Evolutionary conservation across 2,888 invertebrate species (phyloP).

Genomic region (Drosophila hamatofila): DNA sequence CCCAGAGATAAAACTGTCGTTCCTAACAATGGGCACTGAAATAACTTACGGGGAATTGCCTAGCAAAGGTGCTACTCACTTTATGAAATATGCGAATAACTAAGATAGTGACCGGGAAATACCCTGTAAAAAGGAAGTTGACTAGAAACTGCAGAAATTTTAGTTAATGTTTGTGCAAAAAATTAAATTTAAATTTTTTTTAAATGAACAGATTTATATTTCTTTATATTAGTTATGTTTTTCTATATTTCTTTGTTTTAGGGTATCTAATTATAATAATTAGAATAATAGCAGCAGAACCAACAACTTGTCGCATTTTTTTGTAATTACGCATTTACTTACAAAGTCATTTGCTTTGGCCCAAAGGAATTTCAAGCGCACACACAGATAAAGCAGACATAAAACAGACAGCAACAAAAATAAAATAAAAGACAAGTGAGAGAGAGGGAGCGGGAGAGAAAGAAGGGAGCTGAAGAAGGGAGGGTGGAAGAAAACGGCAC

Average conservation of each 20-base stretch:
- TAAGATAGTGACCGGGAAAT: not conserved
- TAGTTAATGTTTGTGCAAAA: not conserved
- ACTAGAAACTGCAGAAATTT: not conserved
- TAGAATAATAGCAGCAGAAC: constrained; percentile 45
- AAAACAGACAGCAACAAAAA: constrained; percentile 44
- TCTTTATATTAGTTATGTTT: not conserved
- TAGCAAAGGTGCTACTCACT: constrained; percentile 7
- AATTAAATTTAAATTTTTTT: not conserved
- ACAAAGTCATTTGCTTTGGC: constrained; percentile 59
- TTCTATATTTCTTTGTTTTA: not conserved
- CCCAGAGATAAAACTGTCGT: constrained; percentile 28
- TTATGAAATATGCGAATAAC: no score
- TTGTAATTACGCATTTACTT: constrained; percentile 74
- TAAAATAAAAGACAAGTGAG: constrained; percentile 19
- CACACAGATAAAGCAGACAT: constrained; percentile 45
- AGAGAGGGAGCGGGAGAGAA: constrained; percentile 12
- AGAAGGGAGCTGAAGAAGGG: constrained; percentile 11
- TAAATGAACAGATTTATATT: no score
- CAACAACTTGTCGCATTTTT: constrained; percentile 72
- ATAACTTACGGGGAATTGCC: constrained; percentile 16
- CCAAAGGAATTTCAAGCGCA: constrained; percentile 69
- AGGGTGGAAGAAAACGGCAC: constrained; percentile 56
- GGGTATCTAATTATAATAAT: constrained; percentile 27
- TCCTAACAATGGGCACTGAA: constrained; percentile 19
- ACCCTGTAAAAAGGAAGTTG: not conserved